Evolutionary conservation across 2,113 vertebrate species (phyloP).

Genomic region (Pterocles gutturalis): DNA sequence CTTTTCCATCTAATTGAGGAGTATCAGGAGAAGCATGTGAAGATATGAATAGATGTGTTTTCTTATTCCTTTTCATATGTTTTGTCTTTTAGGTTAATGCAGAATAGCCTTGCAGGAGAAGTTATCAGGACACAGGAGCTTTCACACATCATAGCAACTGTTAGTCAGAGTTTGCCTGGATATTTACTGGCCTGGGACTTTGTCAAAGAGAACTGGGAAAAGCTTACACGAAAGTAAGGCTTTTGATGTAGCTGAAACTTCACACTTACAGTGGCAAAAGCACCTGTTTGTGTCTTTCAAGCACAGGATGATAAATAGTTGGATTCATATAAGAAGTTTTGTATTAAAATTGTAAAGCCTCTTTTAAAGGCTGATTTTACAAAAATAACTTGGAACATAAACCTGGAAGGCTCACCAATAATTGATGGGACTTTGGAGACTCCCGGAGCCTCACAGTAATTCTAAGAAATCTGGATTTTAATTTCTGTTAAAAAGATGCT

Average conservation of each 20-base stretch:
- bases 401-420: neutral
- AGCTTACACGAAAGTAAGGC: constrained; percentile 87
- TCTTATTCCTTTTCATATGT: neutral
- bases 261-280: neutral
- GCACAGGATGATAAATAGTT: neutral
- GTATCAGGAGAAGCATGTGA: neutral
- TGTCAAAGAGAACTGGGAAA: constrained; percentile 93
- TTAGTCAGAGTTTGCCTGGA: constrained; percentile 82
- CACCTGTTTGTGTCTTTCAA: neutral
- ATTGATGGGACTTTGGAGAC: neutral
- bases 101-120: constrained; percentile 79
- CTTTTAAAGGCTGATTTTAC: neutral
- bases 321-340: neutral
- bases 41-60: neutral
- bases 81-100: constrained; percentile 84
- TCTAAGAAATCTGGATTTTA: neutral
- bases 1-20: neutral
- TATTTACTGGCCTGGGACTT: constrained; percentile 93
- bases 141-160: constrained; percentile 80
- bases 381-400: neutral
- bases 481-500: neutral
- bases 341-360: neutral
- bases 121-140: constrained; percentile 87
- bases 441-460: neutral
- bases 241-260: neutral